Evolutionary conservation across 2,113 vertebrate genomes (phyloP).

Genomic region (Thamnophis sirtalis): DNA sequence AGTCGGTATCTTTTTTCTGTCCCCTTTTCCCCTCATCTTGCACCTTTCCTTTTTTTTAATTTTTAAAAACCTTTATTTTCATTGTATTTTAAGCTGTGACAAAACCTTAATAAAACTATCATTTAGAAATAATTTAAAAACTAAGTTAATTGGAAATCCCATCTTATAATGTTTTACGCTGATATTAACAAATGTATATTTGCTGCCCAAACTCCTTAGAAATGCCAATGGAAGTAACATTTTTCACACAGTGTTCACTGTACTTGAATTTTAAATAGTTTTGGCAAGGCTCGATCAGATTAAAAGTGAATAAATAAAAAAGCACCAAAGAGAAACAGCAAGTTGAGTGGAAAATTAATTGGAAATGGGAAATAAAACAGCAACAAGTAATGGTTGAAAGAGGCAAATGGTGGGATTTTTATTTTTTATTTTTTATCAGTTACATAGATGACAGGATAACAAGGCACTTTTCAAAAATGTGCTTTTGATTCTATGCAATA

Average conservation of each 20-base stretch:
- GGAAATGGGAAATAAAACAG: constrained; percentile 49
- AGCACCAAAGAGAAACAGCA: constrained; percentile 31
- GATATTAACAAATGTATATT: background rate
- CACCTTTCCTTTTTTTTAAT: background rate
- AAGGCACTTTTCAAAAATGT: constrained; percentile 34
- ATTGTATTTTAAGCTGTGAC: background rate
- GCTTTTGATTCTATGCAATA: constrained; percentile 7
- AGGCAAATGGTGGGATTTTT: constrained; percentile 30
- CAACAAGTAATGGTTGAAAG: constrained; percentile 33
- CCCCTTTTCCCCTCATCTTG: background rate
- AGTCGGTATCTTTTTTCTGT: background rate
- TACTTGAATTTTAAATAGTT: constrained; percentile 30
- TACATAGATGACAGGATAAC: constrained; percentile 31
- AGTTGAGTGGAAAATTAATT: constrained; percentile 37
- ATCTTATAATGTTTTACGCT: background rate
- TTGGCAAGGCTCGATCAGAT: background rate
- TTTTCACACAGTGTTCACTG: background rate
- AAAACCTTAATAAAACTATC: background rate
- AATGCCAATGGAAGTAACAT: background rate
- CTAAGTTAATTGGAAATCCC: background rate
- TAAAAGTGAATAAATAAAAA: constrained; percentile 11
- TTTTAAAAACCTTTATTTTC: background rate
- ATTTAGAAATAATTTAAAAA: background rate
- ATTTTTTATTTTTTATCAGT: constrained; percentile 34
- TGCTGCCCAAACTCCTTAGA: background rate